Conservation (phyloP, 2,888 invertebrate genomes). For the Synanthedon andrenaeformis region DNA sequence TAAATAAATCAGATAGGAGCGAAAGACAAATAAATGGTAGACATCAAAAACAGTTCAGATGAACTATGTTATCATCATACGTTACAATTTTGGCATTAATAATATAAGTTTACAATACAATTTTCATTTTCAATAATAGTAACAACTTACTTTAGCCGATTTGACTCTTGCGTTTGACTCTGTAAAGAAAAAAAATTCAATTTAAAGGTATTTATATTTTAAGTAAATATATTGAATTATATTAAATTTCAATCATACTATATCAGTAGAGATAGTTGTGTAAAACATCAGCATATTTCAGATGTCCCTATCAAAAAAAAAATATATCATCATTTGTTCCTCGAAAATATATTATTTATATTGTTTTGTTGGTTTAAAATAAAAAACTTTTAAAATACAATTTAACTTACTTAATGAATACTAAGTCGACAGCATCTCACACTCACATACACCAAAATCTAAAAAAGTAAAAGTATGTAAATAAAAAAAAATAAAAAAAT, state of each 20-base stretch:
- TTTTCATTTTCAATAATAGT: too few species aligned
- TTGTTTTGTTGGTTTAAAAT: too few species aligned
- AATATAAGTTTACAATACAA: not conserved
- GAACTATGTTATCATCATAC: conserved; percentile 22
- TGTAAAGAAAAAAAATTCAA: not conserved
- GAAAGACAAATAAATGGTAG: conserved; percentile 44
- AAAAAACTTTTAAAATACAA: not conserved
- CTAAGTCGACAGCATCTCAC: too few species aligned
- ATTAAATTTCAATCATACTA: not conserved
- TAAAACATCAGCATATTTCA: conserved; percentile 45
- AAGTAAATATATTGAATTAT: not conserved
- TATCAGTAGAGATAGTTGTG: conserved; percentile 45
- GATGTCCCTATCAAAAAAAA: conserved; percentile 54
- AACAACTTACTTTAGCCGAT: too few species aligned
- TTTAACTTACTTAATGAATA: too few species aligned
- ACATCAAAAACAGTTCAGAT: conserved; percentile 40
- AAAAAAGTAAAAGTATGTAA: too few species aligned
- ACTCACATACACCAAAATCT: too few species aligned
- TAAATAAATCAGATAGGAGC: conserved; percentile 62
- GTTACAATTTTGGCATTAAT: too few species aligned
- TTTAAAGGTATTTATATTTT: not conserved
- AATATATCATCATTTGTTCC: conserved; percentile 35
- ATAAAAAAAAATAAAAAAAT: not conserved
- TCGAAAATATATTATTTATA: too few species aligned
- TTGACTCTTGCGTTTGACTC: not conserved